Conservation (phyloP, 2,113 vertebrate species). For the Mastomys coucha region DNA sequence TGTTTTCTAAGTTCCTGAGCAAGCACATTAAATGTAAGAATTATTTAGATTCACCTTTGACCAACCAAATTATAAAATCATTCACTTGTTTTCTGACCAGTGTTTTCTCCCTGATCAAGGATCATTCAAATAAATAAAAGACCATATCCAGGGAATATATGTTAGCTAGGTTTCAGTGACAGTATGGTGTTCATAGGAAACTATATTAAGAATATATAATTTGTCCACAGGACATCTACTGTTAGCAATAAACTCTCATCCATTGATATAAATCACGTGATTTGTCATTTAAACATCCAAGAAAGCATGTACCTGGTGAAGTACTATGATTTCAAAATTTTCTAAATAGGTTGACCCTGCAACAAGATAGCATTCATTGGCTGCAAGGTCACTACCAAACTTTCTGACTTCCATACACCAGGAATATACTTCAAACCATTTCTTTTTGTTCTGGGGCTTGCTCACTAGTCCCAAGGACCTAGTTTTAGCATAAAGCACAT, state of each 20-base stretch:
- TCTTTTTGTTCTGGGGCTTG: neutral
- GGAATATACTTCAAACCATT: neutral
- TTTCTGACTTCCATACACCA: neutral
- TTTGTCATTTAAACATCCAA: slow-evolving; percentile 59
- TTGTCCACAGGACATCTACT: slow-evolving; percentile 11
- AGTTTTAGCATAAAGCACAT: slow-evolving; percentile 24
- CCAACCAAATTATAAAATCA: slow-evolving; percentile 44
- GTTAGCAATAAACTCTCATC: neutral
- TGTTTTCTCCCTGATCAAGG: neutral
- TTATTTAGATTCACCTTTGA: slow-evolving; percentile 33
- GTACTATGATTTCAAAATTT: neutral
- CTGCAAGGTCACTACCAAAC: neutral
- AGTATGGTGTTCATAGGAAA: neutral
- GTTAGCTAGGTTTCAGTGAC: slow-evolving; percentile 38
- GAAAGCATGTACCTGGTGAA: slow-evolving; percentile 5
- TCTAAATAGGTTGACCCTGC: neutral
- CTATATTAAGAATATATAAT: slow-evolving; percentile 40
- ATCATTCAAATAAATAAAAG: slow-evolving; percentile 55
- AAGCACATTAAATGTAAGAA: slow-evolving; percentile 2
- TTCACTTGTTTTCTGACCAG: slow-evolving; percentile 32
- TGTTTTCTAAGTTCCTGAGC: slow-evolving; percentile 18
- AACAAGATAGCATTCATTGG: neutral
- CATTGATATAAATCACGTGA: slow-evolving; percentile 24
- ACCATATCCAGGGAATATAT: neutral
- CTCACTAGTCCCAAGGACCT: neutral